These are phyloP conservation scores for Tupiocoris notatus DNA, from an alignment of 2,888 invertebrate genomes.

Conservation along the genomic window DNA sequence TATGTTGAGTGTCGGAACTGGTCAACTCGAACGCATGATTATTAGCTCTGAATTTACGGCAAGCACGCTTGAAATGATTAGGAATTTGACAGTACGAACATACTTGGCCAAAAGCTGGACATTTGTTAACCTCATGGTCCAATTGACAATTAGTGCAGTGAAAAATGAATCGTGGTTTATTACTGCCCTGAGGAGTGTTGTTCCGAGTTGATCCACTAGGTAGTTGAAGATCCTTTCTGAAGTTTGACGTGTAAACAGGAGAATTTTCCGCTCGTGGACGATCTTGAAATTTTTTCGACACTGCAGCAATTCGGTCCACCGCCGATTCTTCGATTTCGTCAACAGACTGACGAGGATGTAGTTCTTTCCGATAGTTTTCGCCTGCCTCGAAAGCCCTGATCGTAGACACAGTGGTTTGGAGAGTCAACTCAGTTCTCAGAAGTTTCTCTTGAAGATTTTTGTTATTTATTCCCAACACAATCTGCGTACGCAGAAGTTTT, in stretches of 20 bases:
- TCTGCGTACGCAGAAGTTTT: conserved; percentile 3
- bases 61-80: conserved; percentile 3
- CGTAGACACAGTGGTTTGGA: neutral
- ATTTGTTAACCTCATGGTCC: neutral
- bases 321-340: conserved; percentile 3
- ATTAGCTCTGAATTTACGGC: conserved; percentile 5
- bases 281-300: neutral
- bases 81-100: neutral
- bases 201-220: neutral
- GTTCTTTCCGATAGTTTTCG: neutral
- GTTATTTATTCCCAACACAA: conserved; percentile 1
- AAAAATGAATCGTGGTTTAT: neutral
- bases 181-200: neutral
- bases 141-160: neutral
- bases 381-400: conserved; percentile 1
- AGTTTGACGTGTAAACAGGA: neutral
- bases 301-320: neutral
- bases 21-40: neutral
- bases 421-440: neutral
- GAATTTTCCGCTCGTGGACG: neutral
- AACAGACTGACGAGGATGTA: neutral
- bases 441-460: conserved; percentile 1
- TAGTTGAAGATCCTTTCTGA: neutral
- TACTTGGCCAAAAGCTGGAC: neutral
- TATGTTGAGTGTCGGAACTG: neutral